Evolutionary conservation across 1,140 invertebrate genomes (phyloP).

Genomic region (Phortica variegata): DNA sequence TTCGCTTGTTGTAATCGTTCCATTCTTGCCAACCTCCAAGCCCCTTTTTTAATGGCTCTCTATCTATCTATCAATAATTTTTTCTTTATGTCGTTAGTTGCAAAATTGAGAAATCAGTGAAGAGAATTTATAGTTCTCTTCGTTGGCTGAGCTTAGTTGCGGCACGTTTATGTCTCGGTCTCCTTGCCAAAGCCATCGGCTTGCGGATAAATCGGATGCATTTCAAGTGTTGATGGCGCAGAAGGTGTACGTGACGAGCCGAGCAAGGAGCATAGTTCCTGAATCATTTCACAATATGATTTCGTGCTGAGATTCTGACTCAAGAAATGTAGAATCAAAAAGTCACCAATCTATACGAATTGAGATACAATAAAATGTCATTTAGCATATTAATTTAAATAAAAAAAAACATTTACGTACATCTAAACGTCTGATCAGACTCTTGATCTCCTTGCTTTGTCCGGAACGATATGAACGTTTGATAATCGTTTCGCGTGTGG

Average conservation of each 20-base stretch:
- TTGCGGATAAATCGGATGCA: conserved; percentile 69
- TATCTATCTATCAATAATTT: conserved; percentile 44
- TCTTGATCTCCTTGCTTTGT: conserved; percentile 67
- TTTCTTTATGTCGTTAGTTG: too few relatives aligned
- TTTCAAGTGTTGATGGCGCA: conserved; percentile 79
- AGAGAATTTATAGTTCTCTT: conserved; percentile 26
- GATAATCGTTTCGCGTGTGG: conserved; percentile 76
- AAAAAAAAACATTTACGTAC: conserved; percentile 59
- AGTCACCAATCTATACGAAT: conserved; percentile 75
- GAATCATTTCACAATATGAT: conserved; percentile 74
- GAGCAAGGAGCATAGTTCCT: conserved; percentile 64
- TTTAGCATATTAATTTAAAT: not conserved
- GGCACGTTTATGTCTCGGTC: conserved; percentile 69
- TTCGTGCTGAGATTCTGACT: conserved; percentile 83
- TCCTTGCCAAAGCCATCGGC: conserved; percentile 75
- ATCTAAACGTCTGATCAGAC: conserved; percentile 76
- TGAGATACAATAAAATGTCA: conserved; percentile 8
- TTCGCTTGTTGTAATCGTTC: too few relatives aligned
- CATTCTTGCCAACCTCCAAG: conserved; percentile 7
- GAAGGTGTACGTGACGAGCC: conserved; percentile 73
- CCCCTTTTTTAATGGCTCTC: conserved; percentile 8
- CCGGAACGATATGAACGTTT: conserved; percentile 75
- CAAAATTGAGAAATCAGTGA: conserved; percentile 53
- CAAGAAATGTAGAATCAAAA: conserved; percentile 76
- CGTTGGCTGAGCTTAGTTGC: not conserved